Conservation (phyloP, 2,797 vertebrate species). For the Amniataba percoides region DNA sequence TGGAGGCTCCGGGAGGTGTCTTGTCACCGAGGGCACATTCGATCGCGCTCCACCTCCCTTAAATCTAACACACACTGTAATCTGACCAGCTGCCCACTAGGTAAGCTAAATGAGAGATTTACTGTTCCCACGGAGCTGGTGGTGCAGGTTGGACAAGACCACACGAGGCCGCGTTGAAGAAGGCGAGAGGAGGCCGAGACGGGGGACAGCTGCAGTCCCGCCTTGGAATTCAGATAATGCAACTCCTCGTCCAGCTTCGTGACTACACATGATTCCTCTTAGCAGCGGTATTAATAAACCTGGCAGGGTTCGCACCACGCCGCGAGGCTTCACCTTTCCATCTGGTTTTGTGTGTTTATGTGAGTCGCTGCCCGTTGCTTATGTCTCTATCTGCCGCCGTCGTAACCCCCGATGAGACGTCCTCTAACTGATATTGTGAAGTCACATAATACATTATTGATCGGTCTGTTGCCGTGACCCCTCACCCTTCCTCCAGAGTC, state of each 20-base stretch:
- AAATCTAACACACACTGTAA: slow-evolving; percentile 50
- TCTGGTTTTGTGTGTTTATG: slow-evolving; percentile 20
- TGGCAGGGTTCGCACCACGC: slow-evolving; percentile 27
- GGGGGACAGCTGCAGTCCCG: slow-evolving; percentile 63
- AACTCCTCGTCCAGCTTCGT: slow-evolving; percentile 40
- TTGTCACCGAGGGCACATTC: slow-evolving; percentile 47
- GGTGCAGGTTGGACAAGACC: slow-evolving; percentile 32
- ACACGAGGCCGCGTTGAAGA: background rate
- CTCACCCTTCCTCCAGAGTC: slow-evolving; percentile 42
- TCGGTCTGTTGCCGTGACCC: slow-evolving; percentile 37
- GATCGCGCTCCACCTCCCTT: slow-evolving; percentile 15
- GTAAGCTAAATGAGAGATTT: slow-evolving; percentile 35
- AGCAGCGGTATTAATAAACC: slow-evolving; percentile 65
- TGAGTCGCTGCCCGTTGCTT: background rate
- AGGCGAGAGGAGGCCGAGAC: slow-evolving; percentile 34
- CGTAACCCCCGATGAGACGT: slow-evolving; percentile 29
- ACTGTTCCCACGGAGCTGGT: slow-evolving; percentile 38
- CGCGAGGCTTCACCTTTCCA: slow-evolving; percentile 40
- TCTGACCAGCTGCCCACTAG: slow-evolving; percentile 43
- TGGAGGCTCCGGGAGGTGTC: slow-evolving; percentile 46
- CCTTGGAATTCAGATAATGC: slow-evolving; percentile 36
- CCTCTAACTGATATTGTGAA: slow-evolving; percentile 54
- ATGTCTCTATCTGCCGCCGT: slow-evolving; percentile 5
- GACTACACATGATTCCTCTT: slow-evolving; percentile 50
- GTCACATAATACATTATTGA: slow-evolving; percentile 59